A percentile compares a stretch with the other conserved stretches of the same genome.
These are phyloP conservation scores for Ophiodon elongatus DNA, from an alignment of 2,113 vertebrate species.

Conservation along the genomic window DNA sequence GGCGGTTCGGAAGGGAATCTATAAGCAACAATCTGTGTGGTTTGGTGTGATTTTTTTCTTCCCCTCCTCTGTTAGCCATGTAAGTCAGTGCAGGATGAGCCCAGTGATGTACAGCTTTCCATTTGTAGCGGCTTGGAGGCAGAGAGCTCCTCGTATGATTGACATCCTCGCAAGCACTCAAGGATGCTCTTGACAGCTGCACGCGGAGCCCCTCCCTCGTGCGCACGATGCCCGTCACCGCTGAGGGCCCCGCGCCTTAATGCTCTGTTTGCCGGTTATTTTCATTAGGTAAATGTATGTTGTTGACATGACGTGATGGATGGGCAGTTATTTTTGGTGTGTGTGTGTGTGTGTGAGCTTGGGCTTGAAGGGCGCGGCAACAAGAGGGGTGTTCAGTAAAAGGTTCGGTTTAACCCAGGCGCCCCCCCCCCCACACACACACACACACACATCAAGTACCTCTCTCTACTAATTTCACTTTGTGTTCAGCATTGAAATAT, in stretches of 20 bases:
- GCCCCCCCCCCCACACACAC: no score
- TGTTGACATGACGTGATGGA: constrained; percentile 74
- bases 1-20: constrained; percentile 18
- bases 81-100: constrained; percentile 28
- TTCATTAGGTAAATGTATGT: constrained; percentile 78
- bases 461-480: neutral
- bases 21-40: constrained; percentile 13
- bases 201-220: constrained; percentile 19
- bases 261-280: constrained; percentile 65
- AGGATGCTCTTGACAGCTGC: constrained; percentile 58
- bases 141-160: constrained; percentile 57
- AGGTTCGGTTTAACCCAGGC: constrained; percentile 16
- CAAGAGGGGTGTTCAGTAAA: constrained; percentile 59
- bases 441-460: constrained; percentile 9
- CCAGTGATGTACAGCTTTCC: constrained; percentile 57
- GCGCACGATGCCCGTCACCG: constrained; percentile 4
- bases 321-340: constrained; percentile 66
- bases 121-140: constrained; percentile 36
- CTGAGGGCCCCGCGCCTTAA: constrained; percentile 33
- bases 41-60: neutral
- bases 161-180: constrained; percentile 70
- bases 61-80: constrained; percentile 30
- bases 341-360: constrained; percentile 7
- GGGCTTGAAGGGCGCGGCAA: constrained; percentile 43
- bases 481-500: neutral